Conservation (phyloP, 1,140 invertebrate genomes). For the Xylocopa sonorina region DNA sequence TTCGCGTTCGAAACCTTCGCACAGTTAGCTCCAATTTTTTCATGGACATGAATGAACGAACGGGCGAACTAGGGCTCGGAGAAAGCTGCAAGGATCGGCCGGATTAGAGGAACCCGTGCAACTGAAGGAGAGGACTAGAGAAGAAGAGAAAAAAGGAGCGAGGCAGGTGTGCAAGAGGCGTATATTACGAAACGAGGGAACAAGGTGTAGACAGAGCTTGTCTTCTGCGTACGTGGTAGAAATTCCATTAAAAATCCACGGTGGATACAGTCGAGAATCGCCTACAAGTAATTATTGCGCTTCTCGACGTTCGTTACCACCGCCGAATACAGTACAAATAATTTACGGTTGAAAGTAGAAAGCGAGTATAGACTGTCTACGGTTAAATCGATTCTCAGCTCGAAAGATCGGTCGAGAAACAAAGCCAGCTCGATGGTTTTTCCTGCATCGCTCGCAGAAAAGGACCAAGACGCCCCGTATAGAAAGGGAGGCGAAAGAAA, state of each 20-base stretch:
- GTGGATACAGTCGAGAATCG: no score
- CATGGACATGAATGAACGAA: slow-evolving; percentile 1
- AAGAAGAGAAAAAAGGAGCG: background rate
- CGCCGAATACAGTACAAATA: no score
- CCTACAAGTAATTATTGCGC: no score
- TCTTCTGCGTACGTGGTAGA: no score
- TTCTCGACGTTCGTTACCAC: no score
- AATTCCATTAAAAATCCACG: slow-evolving; percentile 12
- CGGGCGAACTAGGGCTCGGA: slow-evolving; percentile 11
- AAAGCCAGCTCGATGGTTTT: background rate
- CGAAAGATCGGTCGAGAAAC: background rate
- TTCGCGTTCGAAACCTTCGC: slow-evolving; percentile 16
- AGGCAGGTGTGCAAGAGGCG: slow-evolving; percentile 17
- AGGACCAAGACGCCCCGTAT: no score
- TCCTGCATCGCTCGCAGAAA: background rate
- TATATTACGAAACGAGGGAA: slow-evolving; percentile 23
- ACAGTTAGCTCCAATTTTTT: slow-evolving; percentile 10
- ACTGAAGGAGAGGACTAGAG: background rate
- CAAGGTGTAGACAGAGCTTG: slow-evolving; percentile 14
- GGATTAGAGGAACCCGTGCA: slow-evolving; percentile 3
- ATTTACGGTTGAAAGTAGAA: no score
- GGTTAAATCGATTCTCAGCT: no score
- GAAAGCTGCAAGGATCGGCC: slow-evolving; percentile 17
- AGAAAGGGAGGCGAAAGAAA: background rate
- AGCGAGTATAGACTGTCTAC: no score